Conservation (phyloP, 2,888 invertebrate genomes). For the Oligia strigilis region DNA sequence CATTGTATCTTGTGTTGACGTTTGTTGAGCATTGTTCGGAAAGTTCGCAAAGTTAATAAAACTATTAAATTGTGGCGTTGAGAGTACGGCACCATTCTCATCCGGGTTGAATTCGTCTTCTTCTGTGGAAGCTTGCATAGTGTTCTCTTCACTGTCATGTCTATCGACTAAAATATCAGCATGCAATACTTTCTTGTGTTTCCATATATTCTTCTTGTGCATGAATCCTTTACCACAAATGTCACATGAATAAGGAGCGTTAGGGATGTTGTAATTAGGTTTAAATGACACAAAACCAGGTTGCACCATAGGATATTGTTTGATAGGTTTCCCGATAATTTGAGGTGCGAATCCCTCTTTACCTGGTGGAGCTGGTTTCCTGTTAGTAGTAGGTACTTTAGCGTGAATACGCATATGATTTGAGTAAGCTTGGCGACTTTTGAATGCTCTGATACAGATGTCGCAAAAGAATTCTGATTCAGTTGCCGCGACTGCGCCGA, state of each 20-base stretch:
- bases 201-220: slow-evolving; percentile 90
- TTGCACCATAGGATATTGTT: slow-evolving; percentile 81
- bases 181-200: slow-evolving; percentile 89
- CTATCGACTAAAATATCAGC: slow-evolving; percentile 86
- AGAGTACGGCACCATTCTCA: slow-evolving; percentile 84
- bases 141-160: slow-evolving; percentile 88
- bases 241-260: slow-evolving; percentile 91
- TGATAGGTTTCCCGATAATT: slow-evolving; percentile 86
- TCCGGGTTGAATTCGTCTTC: slow-evolving; percentile 87
- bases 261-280: slow-evolving; percentile 85
- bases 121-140: slow-evolving; percentile 89
- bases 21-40: slow-evolving; percentile 75
- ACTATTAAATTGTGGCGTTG: slow-evolving; percentile 89
- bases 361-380: slow-evolving; percentile 83
- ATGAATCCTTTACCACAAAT: slow-evolving; percentile 92
- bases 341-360: slow-evolving; percentile 83
- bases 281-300: slow-evolving; percentile 82
- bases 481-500: slow-evolving; percentile 70
- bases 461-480: slow-evolving; percentile 89
- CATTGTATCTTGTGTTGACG: slow-evolving; percentile 74
- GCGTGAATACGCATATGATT: slow-evolving; percentile 90
- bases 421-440: slow-evolving; percentile 89
- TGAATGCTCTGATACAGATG: slow-evolving; percentile 91
- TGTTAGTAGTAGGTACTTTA: slow-evolving; percentile 88
- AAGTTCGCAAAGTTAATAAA: slow-evolving; percentile 86